Evolutionary conservation across 35 echinoderm and acorn worm genomes (phyloP), one percentile per base, ranked within the genome.

Genomic region (Strongylocentrotus purpuratus): DNA sequence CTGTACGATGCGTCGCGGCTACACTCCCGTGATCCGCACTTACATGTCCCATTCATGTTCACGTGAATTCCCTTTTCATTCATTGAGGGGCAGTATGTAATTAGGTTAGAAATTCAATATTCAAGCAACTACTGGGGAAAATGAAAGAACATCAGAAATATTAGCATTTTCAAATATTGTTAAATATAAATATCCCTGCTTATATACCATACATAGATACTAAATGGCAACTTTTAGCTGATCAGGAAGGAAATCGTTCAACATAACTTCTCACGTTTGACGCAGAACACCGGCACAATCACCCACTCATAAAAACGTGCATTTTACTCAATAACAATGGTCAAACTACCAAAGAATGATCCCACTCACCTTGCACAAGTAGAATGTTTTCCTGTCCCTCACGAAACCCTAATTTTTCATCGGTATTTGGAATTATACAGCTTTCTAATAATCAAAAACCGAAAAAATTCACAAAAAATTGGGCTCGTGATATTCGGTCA

Each of bases 361-460:
- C 87, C 0, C 12, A 89, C 87, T 41, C 87, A 89, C 87, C 87
- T 89, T 89, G 87, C 87, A 89, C 87, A 89, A 89, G 87, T 89
- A 89, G 87, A 89, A 89, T 89, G 25, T 35, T 89, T 89, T 46
- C 65, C 65, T 89, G 32, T 89, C 45, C 87, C 87, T 46, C 87
- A 18, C 14, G 14, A 89, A 41, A 89, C 87, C 87, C 87, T 89
- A 89, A 35, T 89, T 89, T 89, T 89, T 89, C 87, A 89, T 89
- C 87, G 87, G 87, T 89, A 89, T 31, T 33, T 41, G 33, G 45
- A 89, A 89, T 89, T 89, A 33, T 89, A 25, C 45, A 35, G 87
- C 87, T 89, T 33, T 18, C 87, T 89, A 35, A 46, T 20, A 89
- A 46, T 41, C 45, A 33, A 89, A 89, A 89, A 89, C 32, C 45